These are phyloP conservation scores for Pterophyllum scalare DNA, from an alignment of 2,113 vertebrate genomes.

Conservation along the genomic window DNA sequence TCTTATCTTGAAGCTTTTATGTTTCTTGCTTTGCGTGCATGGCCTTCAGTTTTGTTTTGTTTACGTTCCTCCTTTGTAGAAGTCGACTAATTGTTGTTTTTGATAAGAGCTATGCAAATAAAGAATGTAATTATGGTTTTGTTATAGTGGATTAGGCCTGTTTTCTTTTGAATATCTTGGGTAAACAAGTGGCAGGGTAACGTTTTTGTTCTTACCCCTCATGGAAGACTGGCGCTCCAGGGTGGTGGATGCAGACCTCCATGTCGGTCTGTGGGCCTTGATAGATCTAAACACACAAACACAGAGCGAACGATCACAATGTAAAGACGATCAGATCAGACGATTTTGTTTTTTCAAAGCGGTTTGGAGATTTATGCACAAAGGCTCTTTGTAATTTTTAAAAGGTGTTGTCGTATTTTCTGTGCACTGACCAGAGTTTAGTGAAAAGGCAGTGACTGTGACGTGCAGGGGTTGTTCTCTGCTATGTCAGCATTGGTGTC, in stretches of 20 bases:
- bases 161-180: background rate
- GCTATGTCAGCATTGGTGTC: background rate
- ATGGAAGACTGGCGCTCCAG: conserved; percentile 91
- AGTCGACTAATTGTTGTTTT: background rate
- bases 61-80: background rate
- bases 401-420: background rate
- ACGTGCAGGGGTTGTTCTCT: background rate
- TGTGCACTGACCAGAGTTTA: background rate
- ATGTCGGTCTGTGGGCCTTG: conserved; percentile 82
- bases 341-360: background rate
- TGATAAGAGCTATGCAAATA: background rate
- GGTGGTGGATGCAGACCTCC: conserved; percentile 88
- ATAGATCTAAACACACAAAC: conserved; percentile 80
- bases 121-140: conserved; percentile 18
- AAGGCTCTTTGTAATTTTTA: background rate
- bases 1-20: background rate
- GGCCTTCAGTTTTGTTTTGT: background rate
- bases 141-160: background rate
- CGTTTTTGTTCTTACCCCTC: conserved; percentile 87
- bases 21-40: background rate
- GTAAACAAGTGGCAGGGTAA: background rate
- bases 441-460: background rate
- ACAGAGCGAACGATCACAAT: background rate
- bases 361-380: background rate
- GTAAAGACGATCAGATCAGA: background rate